Percentiles rank a stretch among this genome's conserved stretches.
Evolutionary conservation across 30 jellyfish, hydroid and myxozoan genomes (phyloP).

Genomic region (Hydra vulgaris): DNA sequence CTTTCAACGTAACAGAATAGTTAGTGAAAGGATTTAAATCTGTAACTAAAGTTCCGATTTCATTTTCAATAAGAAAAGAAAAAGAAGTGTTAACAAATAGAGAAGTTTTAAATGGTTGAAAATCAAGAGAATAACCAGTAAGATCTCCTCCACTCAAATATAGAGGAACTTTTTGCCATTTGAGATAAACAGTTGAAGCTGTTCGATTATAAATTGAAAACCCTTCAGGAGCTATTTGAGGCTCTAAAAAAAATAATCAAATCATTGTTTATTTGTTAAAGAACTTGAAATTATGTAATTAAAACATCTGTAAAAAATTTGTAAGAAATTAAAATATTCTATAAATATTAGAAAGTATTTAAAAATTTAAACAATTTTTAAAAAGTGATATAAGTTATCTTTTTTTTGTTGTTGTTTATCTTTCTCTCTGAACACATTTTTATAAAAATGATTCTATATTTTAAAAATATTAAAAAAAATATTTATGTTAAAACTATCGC

Average conservation of each 20-base stretch:
- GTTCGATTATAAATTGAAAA: neutral
- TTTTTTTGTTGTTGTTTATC: too few relatives aligned
- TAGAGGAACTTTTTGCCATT: slow-evolving; percentile 3
- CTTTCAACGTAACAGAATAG: neutral
- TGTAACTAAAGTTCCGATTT: neutral
- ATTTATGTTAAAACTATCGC: too few relatives aligned
- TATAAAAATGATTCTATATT: too few relatives aligned
- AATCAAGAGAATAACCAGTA: neutral
- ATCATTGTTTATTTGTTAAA: neutral
- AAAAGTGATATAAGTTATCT: too few relatives aligned
- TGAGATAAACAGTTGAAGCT: neutral
- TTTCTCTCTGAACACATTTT: too few relatives aligned
- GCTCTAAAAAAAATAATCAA: neutral
- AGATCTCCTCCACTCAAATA: slow-evolving; percentile 8
- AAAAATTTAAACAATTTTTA: too few relatives aligned
- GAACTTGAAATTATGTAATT: too few relatives aligned
- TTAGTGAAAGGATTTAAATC: neutral
- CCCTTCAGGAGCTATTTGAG: slow-evolving; percentile 15
- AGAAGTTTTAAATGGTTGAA: neutral
- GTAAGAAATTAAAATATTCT: too few relatives aligned
- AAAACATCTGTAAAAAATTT: too few relatives aligned
- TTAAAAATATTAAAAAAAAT: too few relatives aligned
- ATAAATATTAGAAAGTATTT: too few relatives aligned
- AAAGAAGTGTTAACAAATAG: neutral
- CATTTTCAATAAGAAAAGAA: neutral